A percentile compares a stretch with the other conserved stretches of the same genome.
Evolutionary conservation across 2,113 vertebrate species (phyloP).

Genomic region (Actenoides lindsayi): DNA sequence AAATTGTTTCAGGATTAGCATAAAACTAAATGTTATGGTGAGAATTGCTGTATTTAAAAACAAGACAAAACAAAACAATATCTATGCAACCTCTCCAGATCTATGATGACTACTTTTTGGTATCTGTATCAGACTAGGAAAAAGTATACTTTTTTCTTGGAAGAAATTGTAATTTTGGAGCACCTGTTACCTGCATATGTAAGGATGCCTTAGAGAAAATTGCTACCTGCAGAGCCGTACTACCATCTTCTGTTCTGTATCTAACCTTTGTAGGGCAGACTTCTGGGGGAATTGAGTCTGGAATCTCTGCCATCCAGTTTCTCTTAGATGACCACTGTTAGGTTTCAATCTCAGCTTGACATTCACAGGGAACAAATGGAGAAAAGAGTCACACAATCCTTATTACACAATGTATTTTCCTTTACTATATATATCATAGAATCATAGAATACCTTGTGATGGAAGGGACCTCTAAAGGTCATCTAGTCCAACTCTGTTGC

Average conservation of each 20-base stretch:
- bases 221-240: not conserved
- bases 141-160: not conserved
- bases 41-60: not conserved
- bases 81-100: not conserved
- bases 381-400: not conserved
- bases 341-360: not conserved
- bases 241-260: not conserved
- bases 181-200: not conserved
- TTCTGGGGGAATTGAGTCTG: not conserved
- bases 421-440: not conserved
- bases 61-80: no score
- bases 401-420: not conserved
- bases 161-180: not conserved
- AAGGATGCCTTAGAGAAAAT: not conserved
- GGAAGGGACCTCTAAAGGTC: no score
- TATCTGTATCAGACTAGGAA: not conserved
- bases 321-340: not conserved
- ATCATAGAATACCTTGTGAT: no score
- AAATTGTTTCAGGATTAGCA: not conserved
- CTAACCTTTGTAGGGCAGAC: not conserved
- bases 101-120: not conserved
- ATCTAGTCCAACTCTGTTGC: no score
- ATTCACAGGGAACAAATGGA: not conserved
- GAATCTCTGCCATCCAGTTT: not conserved
- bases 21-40: accelerated